Conservation (phyloP, 2,888 invertebrate genomes). For the Conops quadrifasciatus region DNA sequence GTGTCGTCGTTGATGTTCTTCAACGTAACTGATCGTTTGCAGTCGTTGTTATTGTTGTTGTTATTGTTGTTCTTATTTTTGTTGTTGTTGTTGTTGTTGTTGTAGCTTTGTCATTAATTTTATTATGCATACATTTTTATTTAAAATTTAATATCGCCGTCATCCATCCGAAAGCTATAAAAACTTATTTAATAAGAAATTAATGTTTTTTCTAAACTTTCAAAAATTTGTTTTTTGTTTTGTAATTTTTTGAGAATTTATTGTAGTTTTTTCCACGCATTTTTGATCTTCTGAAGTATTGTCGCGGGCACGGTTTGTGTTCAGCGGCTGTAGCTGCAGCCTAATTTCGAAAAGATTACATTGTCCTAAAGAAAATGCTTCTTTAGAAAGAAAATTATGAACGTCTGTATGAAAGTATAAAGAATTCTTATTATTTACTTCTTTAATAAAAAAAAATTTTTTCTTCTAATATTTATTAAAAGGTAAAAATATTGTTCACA, state of each 20-base stretch:
- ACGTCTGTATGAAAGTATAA: too few species aligned
- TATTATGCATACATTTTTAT: constrained; percentile 21
- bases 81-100: constrained; percentile 13
- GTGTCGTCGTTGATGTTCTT: constrained; percentile 3
- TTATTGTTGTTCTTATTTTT: background rate
- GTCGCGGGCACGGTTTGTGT: too few species aligned
- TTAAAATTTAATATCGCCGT: constrained; percentile 35
- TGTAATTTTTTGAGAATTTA: background rate
- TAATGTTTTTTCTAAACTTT: constrained; percentile 12
- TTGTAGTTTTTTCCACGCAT: constrained; percentile 2
- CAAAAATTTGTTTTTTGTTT: background rate
- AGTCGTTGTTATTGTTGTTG: constrained; percentile 45
- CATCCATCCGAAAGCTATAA: constrained; percentile 58
- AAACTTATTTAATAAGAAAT: constrained; percentile 43
- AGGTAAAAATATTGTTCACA: too few species aligned
- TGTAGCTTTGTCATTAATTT: background rate
- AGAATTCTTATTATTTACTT: too few species aligned
- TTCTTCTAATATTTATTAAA: too few species aligned
- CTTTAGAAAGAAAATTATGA: too few species aligned
- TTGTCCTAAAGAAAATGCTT: too few species aligned
- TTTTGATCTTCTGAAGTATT: too few species aligned
- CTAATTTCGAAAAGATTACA: too few species aligned
- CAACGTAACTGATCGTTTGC: constrained; percentile 18
- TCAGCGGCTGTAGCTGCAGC: too few species aligned
- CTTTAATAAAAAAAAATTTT: too few species aligned